Conservation (phyloP, 2,888 invertebrate genomes). For the Galeopsomyia nigrocyanea region DNA sequence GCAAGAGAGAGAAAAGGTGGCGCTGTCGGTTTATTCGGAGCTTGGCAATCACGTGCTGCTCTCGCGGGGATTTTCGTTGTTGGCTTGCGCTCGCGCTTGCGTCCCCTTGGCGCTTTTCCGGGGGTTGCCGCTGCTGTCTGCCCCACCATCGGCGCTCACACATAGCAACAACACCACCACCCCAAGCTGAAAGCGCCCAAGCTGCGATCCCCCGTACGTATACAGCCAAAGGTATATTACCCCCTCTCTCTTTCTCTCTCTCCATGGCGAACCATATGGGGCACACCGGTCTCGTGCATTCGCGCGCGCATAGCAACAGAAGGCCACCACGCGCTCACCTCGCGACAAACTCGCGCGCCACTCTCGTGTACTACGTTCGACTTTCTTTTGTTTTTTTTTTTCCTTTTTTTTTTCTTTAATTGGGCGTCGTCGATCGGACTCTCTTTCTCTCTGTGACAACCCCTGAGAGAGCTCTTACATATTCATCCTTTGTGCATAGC, state of each 20-base stretch:
- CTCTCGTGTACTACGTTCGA: conserved; percentile 36
- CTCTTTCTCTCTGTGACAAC: conserved; percentile 32
- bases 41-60: no score
- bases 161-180: no score
- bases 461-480: conserved; percentile 31
- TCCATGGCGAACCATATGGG: conserved; percentile 54
- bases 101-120: neutral
- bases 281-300: conserved; percentile 59
- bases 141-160: no score
- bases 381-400: neutral
- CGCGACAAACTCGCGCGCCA: conserved; percentile 38
- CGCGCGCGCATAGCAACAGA: conserved; percentile 65
- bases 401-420: neutral
- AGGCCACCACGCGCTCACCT: conserved; percentile 40
- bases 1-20: no score
- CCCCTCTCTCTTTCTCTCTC: neutral
- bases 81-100: neutral
- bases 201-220: no score
- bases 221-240: neutral
- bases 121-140: conserved; percentile 49
- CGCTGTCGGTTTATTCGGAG: no score
- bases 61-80: no score
- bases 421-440: conserved; percentile 28
- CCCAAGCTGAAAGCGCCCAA: no score
- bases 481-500: conserved; percentile 20